Base-by-base conservation (phyloP, 2,797 vertebrate genomes). In the Apodemus agrarius region DNA sequence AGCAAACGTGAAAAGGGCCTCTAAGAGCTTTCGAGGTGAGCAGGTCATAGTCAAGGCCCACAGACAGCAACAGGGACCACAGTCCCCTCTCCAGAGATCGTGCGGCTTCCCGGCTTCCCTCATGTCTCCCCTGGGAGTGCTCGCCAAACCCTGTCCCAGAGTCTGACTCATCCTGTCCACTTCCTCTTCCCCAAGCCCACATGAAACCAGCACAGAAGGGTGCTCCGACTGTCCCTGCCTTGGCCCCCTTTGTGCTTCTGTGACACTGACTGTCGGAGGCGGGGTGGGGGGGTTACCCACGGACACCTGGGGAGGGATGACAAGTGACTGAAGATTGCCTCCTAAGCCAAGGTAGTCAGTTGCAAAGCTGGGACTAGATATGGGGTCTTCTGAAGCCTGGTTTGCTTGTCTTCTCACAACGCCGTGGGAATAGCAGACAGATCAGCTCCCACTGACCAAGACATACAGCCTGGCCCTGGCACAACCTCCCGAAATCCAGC, bases 391-490 rank as follows among this genome's bases (percentile, higher is more conserved):
- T 0, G 67, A 80, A 26, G 17, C 46, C 52, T 26, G 1, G 0
- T 29, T 12, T 5, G 78, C 67, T 16, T 8, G 3, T 8, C 59
- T n/a, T 49, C 37, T 31, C 52, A 69, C 0, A 0, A 0, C 10
- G 8, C 43, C 49, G 2, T 0, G 3, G 37, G 49, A 34, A 26
- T 2, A 43, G 40, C 34, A 75, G 3, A 29, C 59, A 1, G 13
- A 0, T 10, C 1, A 7, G 84, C n/a, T 57, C 76, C 57, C 43
- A 29, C 6, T 0, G 19, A 19, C 21, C 0, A 3, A 11, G 63
- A 72, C 72, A 1, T 63, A 4, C 24, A 4, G 57, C 74, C 0
- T 3, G 17, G 26, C 26, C 59, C 87, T 2, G 6, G 59, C 12
- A 40, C 4, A 57, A 9, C 2, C 7, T 13, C 52, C 12, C n/a